Percentiles rank a stretch among this genome's conserved stretches.
Conservation (phyloP, 2,888 invertebrate species). For the Clanis bilineata region DNA sequence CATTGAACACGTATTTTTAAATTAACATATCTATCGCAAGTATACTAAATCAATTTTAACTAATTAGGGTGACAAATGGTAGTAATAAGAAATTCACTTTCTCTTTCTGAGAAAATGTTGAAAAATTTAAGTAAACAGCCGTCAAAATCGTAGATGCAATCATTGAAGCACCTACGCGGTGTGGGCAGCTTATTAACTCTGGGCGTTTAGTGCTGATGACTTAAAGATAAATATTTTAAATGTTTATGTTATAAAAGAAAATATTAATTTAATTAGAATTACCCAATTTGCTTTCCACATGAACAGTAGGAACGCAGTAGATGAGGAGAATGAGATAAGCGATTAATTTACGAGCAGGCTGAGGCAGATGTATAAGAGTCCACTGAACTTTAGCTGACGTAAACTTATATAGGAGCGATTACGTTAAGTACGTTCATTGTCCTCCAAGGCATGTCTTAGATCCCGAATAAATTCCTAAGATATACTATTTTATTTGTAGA, state of each 20-base stretch:
- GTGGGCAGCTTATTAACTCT: constrained; percentile 32
- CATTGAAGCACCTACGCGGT: constrained; percentile 23
- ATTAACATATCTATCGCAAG: too few species aligned
- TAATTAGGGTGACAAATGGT: background rate
- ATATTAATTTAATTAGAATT: background rate
- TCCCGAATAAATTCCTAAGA: too few species aligned
- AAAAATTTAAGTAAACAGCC: constrained; percentile 24
- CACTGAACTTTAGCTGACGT: background rate
- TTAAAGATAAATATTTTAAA: constrained; percentile 10
- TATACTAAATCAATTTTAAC: background rate
- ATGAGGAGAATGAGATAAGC: background rate
- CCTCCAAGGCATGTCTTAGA: background rate
- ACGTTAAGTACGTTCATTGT: too few species aligned
- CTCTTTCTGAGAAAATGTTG: constrained; percentile 15
- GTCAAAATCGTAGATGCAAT: constrained; percentile 26
- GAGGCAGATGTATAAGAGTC: background rate
- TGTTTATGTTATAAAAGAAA: background rate
- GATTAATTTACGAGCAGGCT: background rate
- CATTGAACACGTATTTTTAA: too few species aligned
- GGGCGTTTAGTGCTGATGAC: constrained; percentile 24
- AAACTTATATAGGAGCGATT: background rate
- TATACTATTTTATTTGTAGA: too few species aligned
- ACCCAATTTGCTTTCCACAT: background rate
- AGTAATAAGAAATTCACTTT: background rate
- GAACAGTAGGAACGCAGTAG: background rate